phyloP scores from a whole-genome alignment of 2,888 invertebrate species.

The Dynastes tityus region DNA sequence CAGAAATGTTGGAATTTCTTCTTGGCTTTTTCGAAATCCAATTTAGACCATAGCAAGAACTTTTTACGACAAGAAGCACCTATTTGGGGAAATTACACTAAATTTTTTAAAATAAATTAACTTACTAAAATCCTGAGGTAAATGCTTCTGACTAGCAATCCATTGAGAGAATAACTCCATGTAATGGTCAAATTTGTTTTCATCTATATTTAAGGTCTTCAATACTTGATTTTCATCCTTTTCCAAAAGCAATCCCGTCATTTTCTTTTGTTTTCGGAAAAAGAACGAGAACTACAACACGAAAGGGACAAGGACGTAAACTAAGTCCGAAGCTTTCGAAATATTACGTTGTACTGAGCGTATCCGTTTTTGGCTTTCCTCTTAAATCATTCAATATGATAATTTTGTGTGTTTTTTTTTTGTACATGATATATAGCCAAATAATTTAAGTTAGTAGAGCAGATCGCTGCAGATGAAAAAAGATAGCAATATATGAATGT shows the following conservation, averaged over 20 bases:
- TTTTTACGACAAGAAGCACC: constrained; percentile 72
- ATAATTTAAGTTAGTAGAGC: too few relatives aligned
- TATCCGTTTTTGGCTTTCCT: too few relatives aligned
- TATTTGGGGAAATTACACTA: constrained; percentile 61
- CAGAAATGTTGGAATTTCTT: constrained; percentile 76
- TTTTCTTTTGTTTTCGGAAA: neutral
- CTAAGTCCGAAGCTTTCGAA: too few relatives aligned
- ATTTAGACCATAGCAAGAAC: constrained; percentile 77
- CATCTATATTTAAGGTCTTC: constrained; percentile 21
- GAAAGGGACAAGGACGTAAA: too few relatives aligned
- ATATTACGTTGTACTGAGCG: too few relatives aligned
- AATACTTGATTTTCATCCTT: neutral
- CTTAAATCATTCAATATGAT: too few relatives aligned
- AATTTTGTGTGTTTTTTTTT: too few relatives aligned
- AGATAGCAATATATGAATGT: too few relatives aligned
- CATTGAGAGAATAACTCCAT: constrained; percentile 29
- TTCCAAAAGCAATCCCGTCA: neutral
- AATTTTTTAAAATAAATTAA: neutral
- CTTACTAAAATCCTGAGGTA: constrained; percentile 40
- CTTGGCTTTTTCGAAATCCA: constrained; percentile 78
- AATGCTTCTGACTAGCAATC: constrained; percentile 21
- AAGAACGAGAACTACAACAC: too few relatives aligned
- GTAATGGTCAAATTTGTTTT: constrained; percentile 29
- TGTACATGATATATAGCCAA: too few relatives aligned
- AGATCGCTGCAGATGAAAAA: too few relatives aligned